Percentiles rank a stretch among this genome's conserved stretches.
Conservation (phyloP, 2,888 invertebrate species). For the Drosophila cracens region DNA sequence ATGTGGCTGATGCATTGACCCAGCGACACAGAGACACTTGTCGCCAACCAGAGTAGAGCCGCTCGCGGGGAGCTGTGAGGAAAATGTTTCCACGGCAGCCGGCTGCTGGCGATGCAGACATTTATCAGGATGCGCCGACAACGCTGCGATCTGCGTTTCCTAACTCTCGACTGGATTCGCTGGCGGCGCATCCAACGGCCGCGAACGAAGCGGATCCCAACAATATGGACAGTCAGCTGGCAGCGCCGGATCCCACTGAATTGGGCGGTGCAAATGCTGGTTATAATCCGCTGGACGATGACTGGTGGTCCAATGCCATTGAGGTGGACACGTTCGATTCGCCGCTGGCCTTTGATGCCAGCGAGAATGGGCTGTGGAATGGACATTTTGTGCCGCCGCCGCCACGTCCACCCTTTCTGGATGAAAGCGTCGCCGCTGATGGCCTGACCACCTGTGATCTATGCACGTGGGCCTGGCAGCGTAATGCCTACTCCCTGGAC, state of each 20-base stretch:
- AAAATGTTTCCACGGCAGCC: constrained; percentile 84
- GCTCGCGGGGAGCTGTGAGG: constrained; percentile 22
- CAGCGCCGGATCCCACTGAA: constrained; percentile 62
- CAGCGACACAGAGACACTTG: constrained; percentile 67
- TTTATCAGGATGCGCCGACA: constrained; percentile 80
- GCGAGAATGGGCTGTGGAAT: constrained; percentile 85
- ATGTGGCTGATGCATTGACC: constrained; percentile 55
- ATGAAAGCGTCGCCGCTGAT: constrained; percentile 88
- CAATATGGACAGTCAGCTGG: constrained; percentile 67
- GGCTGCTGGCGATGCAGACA: constrained; percentile 72
- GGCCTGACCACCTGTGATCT: constrained; percentile 91
- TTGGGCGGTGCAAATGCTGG: constrained; percentile 35
- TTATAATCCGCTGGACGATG: constrained; percentile 80
- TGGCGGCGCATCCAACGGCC: constrained; percentile 64
- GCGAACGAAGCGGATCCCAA: constrained; percentile 30
- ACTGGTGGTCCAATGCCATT: constrained; percentile 85
- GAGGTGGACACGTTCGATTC: constrained; percentile 85
- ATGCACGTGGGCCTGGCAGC: constrained; percentile 90
- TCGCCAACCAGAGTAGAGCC: constrained; percentile 60
- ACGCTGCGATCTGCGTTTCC: constrained; percentile 83
- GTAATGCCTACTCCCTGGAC: constrained; percentile 87
- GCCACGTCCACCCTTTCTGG: constrained; percentile 88
- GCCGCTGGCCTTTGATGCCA: constrained; percentile 85
- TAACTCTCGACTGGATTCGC: constrained; percentile 83
- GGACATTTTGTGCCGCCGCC: constrained; percentile 88